Percentiles rank a stretch among this genome's conserved stretches.
Conservation (phyloP, 2,797 vertebrate species). For the Oryzias dopingdopingensis region DNA sequence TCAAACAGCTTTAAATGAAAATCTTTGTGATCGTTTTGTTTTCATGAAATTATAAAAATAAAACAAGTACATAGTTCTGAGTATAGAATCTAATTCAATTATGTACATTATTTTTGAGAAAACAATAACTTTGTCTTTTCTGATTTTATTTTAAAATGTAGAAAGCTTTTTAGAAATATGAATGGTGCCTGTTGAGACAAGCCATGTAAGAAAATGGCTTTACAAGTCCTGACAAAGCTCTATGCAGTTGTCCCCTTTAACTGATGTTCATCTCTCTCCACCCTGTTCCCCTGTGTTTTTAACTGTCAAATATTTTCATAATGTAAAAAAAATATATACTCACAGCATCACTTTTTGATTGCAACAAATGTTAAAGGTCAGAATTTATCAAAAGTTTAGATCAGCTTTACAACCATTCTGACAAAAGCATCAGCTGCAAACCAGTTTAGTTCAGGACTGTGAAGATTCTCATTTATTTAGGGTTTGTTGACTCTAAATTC, state of each 20-base stretch:
- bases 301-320: conserved; percentile 49
- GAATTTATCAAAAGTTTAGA: conserved; percentile 9
- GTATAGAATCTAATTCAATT: neutral
- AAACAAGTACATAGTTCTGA: too few relatives aligned
- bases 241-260: conserved; percentile 52
- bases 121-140: neutral
- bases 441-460: too few relatives aligned
- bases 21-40: conserved; percentile 6
- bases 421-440: too few relatives aligned
- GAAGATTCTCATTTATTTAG: too few relatives aligned
- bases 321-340: neutral
- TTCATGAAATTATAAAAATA: too few relatives aligned
- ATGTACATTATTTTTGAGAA: neutral
- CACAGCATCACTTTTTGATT: conserved; percentile 37
- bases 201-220: conserved; percentile 59
- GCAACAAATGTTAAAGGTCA: conserved; percentile 44
- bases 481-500: too few relatives aligned
- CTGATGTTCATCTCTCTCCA: conserved; percentile 27
- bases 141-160: conserved; percentile 47
- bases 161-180: conserved; percentile 33
- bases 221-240: conserved; percentile 70
- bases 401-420: conserved; percentile 21
- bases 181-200: conserved; percentile 67
- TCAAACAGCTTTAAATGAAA: conserved; percentile 23
- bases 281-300: conserved; percentile 40